phyloP scores from a whole-genome alignment of 2,113 vertebrate genomes.

The Mirounga angustirostris region DNA sequence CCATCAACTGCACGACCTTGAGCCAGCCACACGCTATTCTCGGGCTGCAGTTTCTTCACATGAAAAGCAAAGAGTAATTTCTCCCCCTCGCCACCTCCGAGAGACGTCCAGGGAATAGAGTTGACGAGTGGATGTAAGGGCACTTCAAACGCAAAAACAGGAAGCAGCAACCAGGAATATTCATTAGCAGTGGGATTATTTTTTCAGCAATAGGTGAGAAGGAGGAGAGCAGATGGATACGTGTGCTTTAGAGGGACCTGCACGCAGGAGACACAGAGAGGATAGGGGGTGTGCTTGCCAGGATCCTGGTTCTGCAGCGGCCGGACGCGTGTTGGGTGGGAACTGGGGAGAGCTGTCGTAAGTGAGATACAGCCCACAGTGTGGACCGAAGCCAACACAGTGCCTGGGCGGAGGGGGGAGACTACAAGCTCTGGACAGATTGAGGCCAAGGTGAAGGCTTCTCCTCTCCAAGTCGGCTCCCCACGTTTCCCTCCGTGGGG shows the following conservation, averaged over 20 bases:
- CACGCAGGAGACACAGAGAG: fast-evolving
- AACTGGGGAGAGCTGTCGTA: fast-evolving
- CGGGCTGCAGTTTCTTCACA: neutral
- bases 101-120: neutral
- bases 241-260: neutral
- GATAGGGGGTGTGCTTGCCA: neutral
- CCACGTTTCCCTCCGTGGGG: neutral
- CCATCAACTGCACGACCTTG: slow-evolving; percentile 33
- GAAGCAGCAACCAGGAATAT: neutral
- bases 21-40: neutral
- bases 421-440: neutral
- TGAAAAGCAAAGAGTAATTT: neutral
- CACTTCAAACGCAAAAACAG: neutral
- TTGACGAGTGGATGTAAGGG: neutral
- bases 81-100: neutral
- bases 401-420: neutral
- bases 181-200: neutral
- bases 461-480: no score
- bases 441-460: neutral
- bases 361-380: neutral
- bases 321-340: fast-evolving
- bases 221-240: fast-evolving
- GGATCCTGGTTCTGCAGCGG: neutral
- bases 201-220: neutral
- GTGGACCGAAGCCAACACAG: neutral